A percentile compares a stretch with the other conserved stretches of the same genome.
Conservation (phyloP, 2,888 invertebrate species). For the Andricus quercusramuli region DNA sequence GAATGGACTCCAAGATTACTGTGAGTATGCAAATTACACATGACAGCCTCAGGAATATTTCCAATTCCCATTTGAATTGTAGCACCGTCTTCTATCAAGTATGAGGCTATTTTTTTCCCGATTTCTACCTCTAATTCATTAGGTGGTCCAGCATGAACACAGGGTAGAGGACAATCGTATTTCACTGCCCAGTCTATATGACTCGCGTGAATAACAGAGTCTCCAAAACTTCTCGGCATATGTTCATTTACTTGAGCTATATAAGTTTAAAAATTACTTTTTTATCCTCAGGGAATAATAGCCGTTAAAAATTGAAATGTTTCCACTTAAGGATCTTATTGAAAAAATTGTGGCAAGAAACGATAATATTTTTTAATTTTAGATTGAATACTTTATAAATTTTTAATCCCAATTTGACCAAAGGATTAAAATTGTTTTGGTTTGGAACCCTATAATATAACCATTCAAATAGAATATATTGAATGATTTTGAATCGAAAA, state of each 20-base stretch:
- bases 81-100: constrained; percentile 83
- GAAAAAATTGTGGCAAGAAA: not conserved
- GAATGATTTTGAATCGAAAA: too few relatives aligned
- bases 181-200: constrained; percentile 83
- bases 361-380: too few relatives aligned
- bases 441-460: too few relatives aligned
- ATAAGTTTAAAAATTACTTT: not conserved
- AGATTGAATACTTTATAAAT: too few relatives aligned
- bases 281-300: not conserved
- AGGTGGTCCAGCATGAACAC: constrained; percentile 73
- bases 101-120: constrained; percentile 82
- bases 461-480: too few relatives aligned
- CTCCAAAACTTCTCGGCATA: constrained; percentile 84
- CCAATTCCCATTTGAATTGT: constrained; percentile 85
- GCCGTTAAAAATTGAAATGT: not conserved
- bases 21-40: constrained; percentile 80
- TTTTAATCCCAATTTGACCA: too few relatives aligned
- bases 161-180: constrained; percentile 77
- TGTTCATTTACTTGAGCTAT: constrained; percentile 81
- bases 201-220: constrained; percentile 82
- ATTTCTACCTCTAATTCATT: constrained; percentile 81
- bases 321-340: not conserved
- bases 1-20: constrained; percentile 84
- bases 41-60: constrained; percentile 83
- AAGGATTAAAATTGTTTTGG: too few relatives aligned